Evolutionary conservation across 2,888 invertebrate genomes (phyloP).

Genomic region (Andrena flavipes): DNA sequence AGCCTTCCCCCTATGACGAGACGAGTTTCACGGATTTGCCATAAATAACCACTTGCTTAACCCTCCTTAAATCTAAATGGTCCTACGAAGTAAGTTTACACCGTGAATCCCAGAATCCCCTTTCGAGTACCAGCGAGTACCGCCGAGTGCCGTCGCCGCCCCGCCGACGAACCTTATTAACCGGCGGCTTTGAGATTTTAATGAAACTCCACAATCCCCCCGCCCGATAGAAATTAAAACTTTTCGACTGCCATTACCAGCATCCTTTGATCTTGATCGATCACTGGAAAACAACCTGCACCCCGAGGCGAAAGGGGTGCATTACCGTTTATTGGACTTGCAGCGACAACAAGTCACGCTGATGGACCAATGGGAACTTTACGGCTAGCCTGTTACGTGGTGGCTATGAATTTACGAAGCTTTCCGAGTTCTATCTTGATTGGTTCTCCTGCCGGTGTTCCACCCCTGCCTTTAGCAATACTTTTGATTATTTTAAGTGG

Average conservation of each 20-base stretch:
- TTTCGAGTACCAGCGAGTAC: constrained; percentile 17
- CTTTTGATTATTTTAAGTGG: neutral
- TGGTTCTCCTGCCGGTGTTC: neutral
- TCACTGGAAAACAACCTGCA: neutral
- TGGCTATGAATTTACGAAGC: neutral
- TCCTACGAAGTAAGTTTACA: constrained; percentile 31
- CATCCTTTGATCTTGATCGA: constrained; percentile 6
- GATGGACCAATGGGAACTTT: constrained; percentile 7
- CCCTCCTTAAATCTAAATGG: constrained; percentile 49
- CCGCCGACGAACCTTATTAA: constrained; percentile 39
- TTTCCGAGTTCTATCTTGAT: neutral
- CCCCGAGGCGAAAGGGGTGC: neutral
- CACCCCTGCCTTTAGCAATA: neutral
- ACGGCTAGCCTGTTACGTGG: neutral
- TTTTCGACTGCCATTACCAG: neutral
- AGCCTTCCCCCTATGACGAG: neutral
- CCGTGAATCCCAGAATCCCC: constrained; percentile 25
- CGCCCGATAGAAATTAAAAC: constrained; percentile 34
- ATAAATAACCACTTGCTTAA: constrained; percentile 61
- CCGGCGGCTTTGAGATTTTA: constrained; percentile 38
- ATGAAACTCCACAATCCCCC: constrained; percentile 30
- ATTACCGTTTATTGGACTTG: constrained; percentile 15
- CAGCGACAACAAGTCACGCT: neutral
- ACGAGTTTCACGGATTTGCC: constrained; percentile 40
- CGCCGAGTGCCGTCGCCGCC: constrained; percentile 1